Base-by-base conservation (phyloP, 2,888 invertebrate species). In the Pseudococcus longispinus region DNA sequence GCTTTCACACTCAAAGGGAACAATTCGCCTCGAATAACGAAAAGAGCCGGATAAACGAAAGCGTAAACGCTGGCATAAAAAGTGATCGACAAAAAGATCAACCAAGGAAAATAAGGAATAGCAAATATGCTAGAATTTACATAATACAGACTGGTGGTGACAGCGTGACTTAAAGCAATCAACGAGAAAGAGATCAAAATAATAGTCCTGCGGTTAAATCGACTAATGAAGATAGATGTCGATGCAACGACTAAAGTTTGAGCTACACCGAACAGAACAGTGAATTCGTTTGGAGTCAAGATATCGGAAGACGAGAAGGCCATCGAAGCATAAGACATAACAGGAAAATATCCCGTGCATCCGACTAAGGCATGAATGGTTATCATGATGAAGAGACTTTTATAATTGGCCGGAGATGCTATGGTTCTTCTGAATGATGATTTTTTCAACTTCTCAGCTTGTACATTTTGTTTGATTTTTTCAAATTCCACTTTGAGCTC, bases 171-270 rank as follows among this genome's bases (percentile, higher is more conserved):
- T 0, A 88, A 5, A 29, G 88, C 88, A 37, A 88, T 88, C 1
- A 88, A 88, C 37, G 87, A 77, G 60, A 88, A 88, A 13, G 88
- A 88, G 26, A 84, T 83, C n/a, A 89, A 87, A 32, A 88, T 88
- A 9, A 87, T 83, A 8, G 46, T 23, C 8, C 83, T 32, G 2
- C 87, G 26, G 29, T 23, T 23, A 23, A 83, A 65, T 1, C 29
- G 26, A 18, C 42, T 60, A 46, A 87, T 83, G 70, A 87, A 20
- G 9, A 46, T 20, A 20, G 87, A 32, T 11, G 83, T 60, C 1
- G 29, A 18, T n/a, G 20, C 32, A 6, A 44, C 37, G n/a, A 60
- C 60, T 2, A 29, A 13, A 3, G 51, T 26, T 60, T 83, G 83
- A n/a, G 23, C 32, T 0, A 65, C 20, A 20, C 83, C 87, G 70